Evolutionary conservation across 2,797 vertebrate species (phyloP), one percentile per base, ranked within the genome.

Genomic region (Pipistrellus kuhlii): DNA sequence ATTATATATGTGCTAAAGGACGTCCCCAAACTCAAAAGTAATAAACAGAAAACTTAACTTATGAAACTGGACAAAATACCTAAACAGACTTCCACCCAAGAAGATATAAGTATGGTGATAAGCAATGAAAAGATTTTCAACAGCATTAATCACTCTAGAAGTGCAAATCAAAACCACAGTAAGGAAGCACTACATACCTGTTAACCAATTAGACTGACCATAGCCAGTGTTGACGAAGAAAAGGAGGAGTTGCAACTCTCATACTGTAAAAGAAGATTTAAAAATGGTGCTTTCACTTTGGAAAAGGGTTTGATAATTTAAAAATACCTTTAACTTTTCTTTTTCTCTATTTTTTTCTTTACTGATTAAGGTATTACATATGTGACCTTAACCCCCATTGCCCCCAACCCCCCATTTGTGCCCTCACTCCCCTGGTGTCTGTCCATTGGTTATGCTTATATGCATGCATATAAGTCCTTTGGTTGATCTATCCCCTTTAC

Each of bases 151-250:
- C 38, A 32, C 23, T 38, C 38, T 14, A 53, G 32, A 85, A 76
- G 62, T 25, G 25, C 35, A 87, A 62, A 46, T 12, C 11, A 41
- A 88, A 77, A 11, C 78, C 44, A 44, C 44, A 13, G 62, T 30
- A 9, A 32, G 0, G 17, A 3, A 21, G 8, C 23, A 17, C 12
- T 23, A 0, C 15, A 15, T 2, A 11, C 0, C 1, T 14, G 0
- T 20, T 27, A n/a, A 44, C 25, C 46, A 11, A n/a, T 10, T 20
- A 44, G 48, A 11, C 25, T 6, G 12, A 18, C 27, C 53, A 32
- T 3, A 27, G 57, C 25, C 57, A 14, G 57, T 59, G 25, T 27
- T 59, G 57, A 59, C 2, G 25, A 27, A 59, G 48, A 32, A 2
- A 7, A 6, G 1, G 18, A 27, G 23, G 48, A 35, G 6, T 23